These are phyloP conservation scores for Lasioglossum albipes DNA, from an alignment of 1,140 invertebrate genomes.

Conservation along the genomic window DNA sequence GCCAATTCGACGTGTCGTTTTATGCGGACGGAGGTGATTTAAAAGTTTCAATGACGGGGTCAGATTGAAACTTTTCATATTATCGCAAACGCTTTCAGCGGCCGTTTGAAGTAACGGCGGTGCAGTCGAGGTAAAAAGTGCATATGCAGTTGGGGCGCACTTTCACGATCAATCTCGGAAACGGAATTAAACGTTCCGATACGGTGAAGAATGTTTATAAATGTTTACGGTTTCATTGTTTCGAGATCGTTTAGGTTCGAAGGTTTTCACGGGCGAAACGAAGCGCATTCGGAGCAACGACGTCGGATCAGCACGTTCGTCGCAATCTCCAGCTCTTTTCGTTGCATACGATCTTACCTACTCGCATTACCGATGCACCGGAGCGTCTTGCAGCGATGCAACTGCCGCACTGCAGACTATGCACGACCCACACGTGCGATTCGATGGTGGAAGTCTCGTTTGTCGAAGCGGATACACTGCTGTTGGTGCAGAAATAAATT, in stretches of 20 bases:
- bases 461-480: too few species aligned
- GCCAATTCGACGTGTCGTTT: not conserved
- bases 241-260: too few species aligned
- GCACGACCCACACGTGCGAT: too few species aligned
- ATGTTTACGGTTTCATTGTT: too few species aligned
- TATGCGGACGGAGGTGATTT: not conserved
- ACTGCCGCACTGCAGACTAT: not conserved
- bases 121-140: not conserved
- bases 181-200: too few species aligned
- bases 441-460: too few species aligned
- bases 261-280: too few species aligned
- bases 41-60: not conserved
- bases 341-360: not conserved
- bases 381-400: slow-evolving; percentile 8
- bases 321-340: not conserved
- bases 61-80: not conserved
- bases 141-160: not conserved
- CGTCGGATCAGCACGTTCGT: too few species aligned
- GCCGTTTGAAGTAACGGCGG: not conserved
- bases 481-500: too few species aligned
- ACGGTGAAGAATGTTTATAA: too few species aligned
- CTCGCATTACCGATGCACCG: slow-evolving; percentile 10
- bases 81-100: not conserved
- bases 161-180: too few species aligned
- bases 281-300: too few species aligned